These are phyloP conservation scores for Acipenser transmontanus DNA, from an alignment of 2,797 vertebrate species.

Conservation along the genomic window DNA sequence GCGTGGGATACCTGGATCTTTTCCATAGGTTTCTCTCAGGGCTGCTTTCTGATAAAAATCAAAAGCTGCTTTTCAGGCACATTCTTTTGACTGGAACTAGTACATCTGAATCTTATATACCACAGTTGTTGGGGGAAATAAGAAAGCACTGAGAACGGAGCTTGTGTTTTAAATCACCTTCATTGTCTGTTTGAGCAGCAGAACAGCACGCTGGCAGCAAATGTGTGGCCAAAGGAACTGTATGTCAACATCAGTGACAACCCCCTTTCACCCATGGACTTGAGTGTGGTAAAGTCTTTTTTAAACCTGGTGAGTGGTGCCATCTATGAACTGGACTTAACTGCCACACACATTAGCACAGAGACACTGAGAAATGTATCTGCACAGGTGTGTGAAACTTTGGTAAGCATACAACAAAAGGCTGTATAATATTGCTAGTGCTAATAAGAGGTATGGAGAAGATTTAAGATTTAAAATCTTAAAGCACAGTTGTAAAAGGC, in stretches of 20 bases:
- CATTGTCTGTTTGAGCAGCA: conserved; percentile 68
- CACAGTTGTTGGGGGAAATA: conserved; percentile 42
- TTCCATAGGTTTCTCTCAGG: conserved; percentile 64
- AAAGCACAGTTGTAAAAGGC: no score
- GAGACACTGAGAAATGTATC: conserved; percentile 40
- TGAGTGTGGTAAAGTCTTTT: conserved; percentile 55
- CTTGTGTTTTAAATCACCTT: conserved; percentile 51
- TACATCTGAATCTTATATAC: conserved; percentile 40
- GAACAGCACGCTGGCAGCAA: conserved; percentile 36
- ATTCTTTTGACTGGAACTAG: conserved; percentile 36
- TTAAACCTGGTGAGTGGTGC: conserved; percentile 42
- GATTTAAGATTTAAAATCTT: no score
- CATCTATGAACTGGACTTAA: conserved; percentile 61
- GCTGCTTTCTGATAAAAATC: conserved; percentile 56
- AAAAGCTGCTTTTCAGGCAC: conserved; percentile 47
- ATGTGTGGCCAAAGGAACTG: conserved; percentile 37
- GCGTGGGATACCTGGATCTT: conserved; percentile 54
- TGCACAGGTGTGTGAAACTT: no score
- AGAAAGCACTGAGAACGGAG: conserved; percentile 45
- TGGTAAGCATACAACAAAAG: no score
- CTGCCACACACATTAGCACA: conserved; percentile 50
- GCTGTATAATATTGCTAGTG: no score
- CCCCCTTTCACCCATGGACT: conserved; percentile 56
- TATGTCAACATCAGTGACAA: conserved; percentile 61
- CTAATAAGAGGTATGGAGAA: no score